A percentile compares a stretch with the other conserved stretches of the same genome.
Conservation (phyloP, 2,797 vertebrate species). For the Tangara arthus region DNA sequence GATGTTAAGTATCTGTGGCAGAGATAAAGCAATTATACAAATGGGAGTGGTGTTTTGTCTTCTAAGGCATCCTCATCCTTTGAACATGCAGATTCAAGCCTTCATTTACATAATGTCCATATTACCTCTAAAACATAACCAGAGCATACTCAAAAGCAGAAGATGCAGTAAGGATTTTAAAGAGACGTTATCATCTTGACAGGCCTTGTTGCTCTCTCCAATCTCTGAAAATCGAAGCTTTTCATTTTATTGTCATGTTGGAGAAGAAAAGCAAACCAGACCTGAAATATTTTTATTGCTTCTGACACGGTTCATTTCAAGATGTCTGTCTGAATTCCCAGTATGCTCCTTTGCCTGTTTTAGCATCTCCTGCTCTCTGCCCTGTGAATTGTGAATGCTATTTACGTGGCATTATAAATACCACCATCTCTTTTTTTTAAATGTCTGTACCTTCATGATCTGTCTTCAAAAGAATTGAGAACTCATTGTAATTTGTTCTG, state of each 20-base stretch:
- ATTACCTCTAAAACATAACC: neutral
- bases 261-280: neutral
- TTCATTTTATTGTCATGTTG: neutral
- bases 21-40: neutral
- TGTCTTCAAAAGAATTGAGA: neutral
- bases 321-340: neutral
- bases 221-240: neutral
- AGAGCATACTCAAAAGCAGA: neutral
- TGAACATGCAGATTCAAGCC: neutral
- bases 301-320: slow-evolving; percentile 1
- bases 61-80: neutral
- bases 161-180: neutral
- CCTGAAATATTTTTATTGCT: neutral
- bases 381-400: neutral
- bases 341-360: neutral
- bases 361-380: neutral
- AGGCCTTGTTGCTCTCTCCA: neutral
- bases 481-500: neutral
- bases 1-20: neutral
- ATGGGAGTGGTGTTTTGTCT: neutral
- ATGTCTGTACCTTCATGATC: neutral
- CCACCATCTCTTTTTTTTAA: neutral
- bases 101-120: neutral
- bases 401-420: neutral
- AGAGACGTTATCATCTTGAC: neutral